A percentile compares a stretch with the other conserved stretches of the same genome.
These are phyloP conservation scores for Lithosia quadra DNA, from an alignment of 2,888 invertebrate genomes.

Conservation along the genomic window DNA sequence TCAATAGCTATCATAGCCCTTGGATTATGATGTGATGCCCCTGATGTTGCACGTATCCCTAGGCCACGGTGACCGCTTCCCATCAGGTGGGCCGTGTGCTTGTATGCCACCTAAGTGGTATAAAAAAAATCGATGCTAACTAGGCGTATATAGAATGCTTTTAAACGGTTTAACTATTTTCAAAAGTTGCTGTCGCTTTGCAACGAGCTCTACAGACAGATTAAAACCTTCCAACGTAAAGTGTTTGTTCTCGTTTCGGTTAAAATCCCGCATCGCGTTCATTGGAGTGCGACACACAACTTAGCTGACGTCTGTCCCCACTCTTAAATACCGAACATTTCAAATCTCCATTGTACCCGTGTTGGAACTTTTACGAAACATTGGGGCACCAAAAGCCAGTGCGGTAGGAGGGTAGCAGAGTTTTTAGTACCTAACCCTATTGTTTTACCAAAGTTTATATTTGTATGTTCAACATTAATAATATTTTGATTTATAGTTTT, in stretches of 20 bases:
- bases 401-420: conserved; percentile 47
- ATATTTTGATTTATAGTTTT: neutral
- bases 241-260: conserved; percentile 48
- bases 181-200: conserved; percentile 1
- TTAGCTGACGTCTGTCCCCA: conserved; percentile 54
- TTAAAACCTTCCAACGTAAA: conserved; percentile 34
- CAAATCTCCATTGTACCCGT: conserved; percentile 58
- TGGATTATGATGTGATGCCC: too few relatives aligned
- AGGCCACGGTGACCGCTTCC: too few relatives aligned
- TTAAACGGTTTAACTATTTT: neutral
- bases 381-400: conserved; percentile 54
- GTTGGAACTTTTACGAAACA: conserved; percentile 54
- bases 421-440: conserved; percentile 42
- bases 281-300: conserved; percentile 59
- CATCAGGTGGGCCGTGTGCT: too few relatives aligned
- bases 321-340: conserved; percentile 60
- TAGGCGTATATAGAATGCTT: neutral
- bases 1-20: neutral
- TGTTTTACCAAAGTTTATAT: conserved; percentile 43
- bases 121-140: neutral
- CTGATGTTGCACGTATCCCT: too few relatives aligned
- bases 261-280: conserved; percentile 52
- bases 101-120: too few relatives aligned
- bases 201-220: conserved; percentile 14
- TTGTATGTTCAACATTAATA: conserved; percentile 16